These are phyloP conservation scores for Terrapene triunguis DNA, from an alignment of 2,113 vertebrate species.

Conservation along the genomic window DNA sequence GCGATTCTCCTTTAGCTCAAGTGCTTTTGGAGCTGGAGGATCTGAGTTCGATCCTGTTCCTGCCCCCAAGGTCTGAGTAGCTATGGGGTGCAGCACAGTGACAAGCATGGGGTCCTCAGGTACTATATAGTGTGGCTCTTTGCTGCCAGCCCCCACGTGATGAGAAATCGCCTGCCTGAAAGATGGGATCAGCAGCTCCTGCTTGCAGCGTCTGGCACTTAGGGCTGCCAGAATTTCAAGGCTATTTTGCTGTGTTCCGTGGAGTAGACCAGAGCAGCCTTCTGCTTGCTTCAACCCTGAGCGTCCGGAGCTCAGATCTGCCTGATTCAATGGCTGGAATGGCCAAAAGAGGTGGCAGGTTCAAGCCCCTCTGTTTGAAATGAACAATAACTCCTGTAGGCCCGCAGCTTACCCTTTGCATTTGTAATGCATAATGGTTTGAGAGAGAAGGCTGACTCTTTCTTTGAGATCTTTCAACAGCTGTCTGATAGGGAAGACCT, in stretches of 20 bases:
- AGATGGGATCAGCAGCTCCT: background rate
- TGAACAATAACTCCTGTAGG: background rate
- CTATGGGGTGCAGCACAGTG: background rate
- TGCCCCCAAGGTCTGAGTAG: background rate
- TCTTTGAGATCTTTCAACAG: conserved; percentile 64
- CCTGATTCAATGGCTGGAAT: background rate
- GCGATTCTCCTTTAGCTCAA: background rate
- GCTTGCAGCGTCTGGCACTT: background rate
- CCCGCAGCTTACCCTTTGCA: conserved; percentile 26
- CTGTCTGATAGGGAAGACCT: conserved; percentile 68
- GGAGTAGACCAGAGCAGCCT: background rate
- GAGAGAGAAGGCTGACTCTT: conserved; percentile 27
- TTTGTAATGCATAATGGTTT: conserved; percentile 24
- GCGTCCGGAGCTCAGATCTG: accelerated
- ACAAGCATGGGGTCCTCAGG: background rate
- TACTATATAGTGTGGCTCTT: background rate
- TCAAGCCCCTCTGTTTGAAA: background rate
- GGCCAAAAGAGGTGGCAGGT: background rate
- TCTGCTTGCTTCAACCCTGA: background rate
- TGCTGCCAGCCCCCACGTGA: accelerated
- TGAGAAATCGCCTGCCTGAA: background rate
- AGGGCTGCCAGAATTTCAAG: too few relatives aligned
- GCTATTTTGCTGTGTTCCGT: too few relatives aligned
- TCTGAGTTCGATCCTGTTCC: background rate
- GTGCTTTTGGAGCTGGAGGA: background rate